phyloP scores from a whole-genome alignment of 2,797 vertebrate species.

The Kryptopterus vitreolus region DNA sequence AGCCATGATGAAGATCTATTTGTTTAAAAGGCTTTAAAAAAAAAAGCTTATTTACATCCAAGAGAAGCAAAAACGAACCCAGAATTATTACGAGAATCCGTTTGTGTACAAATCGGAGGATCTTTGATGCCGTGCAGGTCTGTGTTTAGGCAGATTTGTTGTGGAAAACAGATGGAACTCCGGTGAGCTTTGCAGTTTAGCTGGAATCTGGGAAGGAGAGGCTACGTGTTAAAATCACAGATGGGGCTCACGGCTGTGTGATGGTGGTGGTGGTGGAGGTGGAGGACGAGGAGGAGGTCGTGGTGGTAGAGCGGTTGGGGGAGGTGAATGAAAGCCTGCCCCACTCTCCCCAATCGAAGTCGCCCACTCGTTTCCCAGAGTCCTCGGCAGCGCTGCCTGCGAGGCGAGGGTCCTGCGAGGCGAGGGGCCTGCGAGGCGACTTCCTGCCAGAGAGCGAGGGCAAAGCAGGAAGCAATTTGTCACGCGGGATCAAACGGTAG shows the following conservation, averaged over 20 bases:
- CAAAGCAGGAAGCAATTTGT: conserved; percentile 78
- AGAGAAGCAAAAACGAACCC: not conserved
- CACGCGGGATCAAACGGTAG: conserved; percentile 74
- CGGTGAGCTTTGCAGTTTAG: not conserved
- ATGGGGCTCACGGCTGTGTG: conserved; percentile 6
- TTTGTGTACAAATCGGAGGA: not conserved
- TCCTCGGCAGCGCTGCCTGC: conserved; percentile 44
- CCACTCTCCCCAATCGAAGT: conserved; percentile 33
- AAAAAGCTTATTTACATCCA: not conserved
- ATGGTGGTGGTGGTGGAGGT: not conserved
- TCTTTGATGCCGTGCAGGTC: not conserved
- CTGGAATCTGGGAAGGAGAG: conserved; percentile 5
- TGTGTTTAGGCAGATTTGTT: not conserved
- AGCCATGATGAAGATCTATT: too few species aligned
- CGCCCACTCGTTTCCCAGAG: conserved; percentile 72
- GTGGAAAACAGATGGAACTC: conserved; percentile 5
- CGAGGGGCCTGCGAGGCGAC: conserved; percentile 54
- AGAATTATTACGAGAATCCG: not conserved
- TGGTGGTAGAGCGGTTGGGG: not conserved
- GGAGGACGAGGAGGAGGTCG: not conserved
- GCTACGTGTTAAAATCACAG: not conserved
- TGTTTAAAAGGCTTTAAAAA: too few species aligned
- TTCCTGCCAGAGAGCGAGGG: conserved; percentile 65
- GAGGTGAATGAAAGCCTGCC: not conserved
- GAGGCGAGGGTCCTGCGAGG: conserved; percentile 45